Evolutionary conservation across 2,888 invertebrate species (phyloP), one percentile per base, ranked within the genome.

Genomic region (Amphipyra tragopoginis): DNA sequence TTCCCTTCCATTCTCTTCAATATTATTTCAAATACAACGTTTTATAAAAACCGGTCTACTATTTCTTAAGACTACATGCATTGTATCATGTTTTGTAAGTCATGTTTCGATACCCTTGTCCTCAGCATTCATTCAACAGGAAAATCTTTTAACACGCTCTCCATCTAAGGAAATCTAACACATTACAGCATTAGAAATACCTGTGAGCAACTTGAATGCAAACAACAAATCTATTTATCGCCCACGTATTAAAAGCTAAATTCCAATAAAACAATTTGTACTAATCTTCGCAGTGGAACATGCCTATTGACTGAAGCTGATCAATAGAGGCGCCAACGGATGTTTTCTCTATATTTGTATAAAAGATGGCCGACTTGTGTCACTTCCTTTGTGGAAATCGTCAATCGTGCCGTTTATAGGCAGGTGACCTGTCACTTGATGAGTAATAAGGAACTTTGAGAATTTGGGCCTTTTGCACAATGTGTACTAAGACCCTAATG

Each of bases 301-400:
- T 81, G 79, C 47, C 47, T 81, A 81, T 84, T 81, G 77, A 79
- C 77, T 78, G 72, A 73, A 78, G 71, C 75, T 70, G 79, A 85
- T 85, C 84, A 85, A 86, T 85, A 75, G 79, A 80, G 77, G 78
- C 80, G 84, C 77, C 81, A 78, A 83, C 89, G 89, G 90, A 90
- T 86, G 82, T 87, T 83, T 86, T 86, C 84, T 86, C 59, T 71
- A 81, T 88, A 81, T 90, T 89, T 89, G 84, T 80, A 87, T 85
- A 88, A 81, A 88, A 88, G 81, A 86, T 87, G 86, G 81, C 82
- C 77, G 82, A 85, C 83, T 86, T 85, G 84, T 86, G 87, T 88
- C 88, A 87, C 83, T 86, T 90, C 89, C 90, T 89, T 87, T 85
- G 85, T 82, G 76, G 82, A 85, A 77, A 72, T 58, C 55, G 54